Evolutionary conservation across 2,888 invertebrate genomes (phyloP), one percentile per base, ranked within the genome.

Genomic region (Crocallis elinguaria): DNA sequence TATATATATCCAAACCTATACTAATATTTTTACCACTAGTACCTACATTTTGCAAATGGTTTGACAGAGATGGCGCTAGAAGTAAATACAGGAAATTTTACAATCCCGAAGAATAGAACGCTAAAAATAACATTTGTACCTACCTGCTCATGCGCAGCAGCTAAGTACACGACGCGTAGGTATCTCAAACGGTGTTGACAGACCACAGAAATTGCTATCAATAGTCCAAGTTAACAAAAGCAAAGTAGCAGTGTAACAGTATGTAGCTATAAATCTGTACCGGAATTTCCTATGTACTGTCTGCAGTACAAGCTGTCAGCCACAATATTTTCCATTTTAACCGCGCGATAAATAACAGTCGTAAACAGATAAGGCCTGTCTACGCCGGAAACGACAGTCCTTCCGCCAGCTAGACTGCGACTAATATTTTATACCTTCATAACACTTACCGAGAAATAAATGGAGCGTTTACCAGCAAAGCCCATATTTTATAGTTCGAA

Each of bases 331-430:
- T 32, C 43, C 49, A 53, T 58, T 62, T 52, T 55, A 52, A 60
- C 54, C 41, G 38, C 21, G 36, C 56, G 39, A 62, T 64, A 64
- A 66, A 64, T 55, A 56, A 60, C 46, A 12, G 35, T 14, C 43
- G 52, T 51, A 51, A 51, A 49, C 51, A 64, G 67, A 66, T 66
- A 67, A 60, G 57, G 33, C 25, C 53, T 53, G 62, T 60, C 58
- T 63, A 55, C 57, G 35, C 60, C 58, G 66, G 66, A 66, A 63
- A 43, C 60, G 60, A 29, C 44, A 32, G 30, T 43, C 45, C 46
- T 61, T 64, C 61, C 61, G 59, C 43, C 35, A 51, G 6, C 30
- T 32, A 37, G 30, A 25, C 45, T 37, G 42, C 35, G 30, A 35
- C 42, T 53, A 49, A 57, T 64, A 59, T 57, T 59, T 61, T 55